A percentile compares a stretch with the other conserved stretches of the same genome.
Evolutionary conservation across 2,113 vertebrate genomes (phyloP).

Genomic region (Gymnorhina tibicen): DNA sequence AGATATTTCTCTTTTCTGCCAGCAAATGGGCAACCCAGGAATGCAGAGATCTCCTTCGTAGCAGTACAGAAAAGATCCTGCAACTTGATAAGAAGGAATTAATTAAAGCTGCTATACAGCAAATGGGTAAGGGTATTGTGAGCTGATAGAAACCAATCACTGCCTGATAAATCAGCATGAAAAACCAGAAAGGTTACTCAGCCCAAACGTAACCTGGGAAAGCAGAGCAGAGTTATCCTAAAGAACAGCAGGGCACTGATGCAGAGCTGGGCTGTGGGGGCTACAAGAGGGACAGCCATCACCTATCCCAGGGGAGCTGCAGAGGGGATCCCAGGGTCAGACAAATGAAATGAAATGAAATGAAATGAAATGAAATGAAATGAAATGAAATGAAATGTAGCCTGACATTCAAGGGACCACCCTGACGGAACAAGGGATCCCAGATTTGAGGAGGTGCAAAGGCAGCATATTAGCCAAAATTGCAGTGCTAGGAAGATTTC

Average conservation of each 20-base stretch:
- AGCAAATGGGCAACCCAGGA: not conserved
- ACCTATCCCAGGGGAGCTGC: not conserved
- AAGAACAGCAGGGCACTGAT: not conserved
- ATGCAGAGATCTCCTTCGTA: not conserved
- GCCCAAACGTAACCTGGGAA: not conserved
- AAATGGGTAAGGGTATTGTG: not conserved
- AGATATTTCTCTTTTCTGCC: not conserved
- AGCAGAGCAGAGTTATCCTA: not conserved
- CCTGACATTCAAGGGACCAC: not conserved
- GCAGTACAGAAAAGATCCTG: not conserved
- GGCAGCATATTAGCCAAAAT: not conserved
- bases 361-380: not conserved
- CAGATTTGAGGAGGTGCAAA: not conserved
- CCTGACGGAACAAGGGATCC: not conserved
- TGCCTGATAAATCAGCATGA: not conserved
- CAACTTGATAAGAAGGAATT: not conserved
- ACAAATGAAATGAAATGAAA: not conserved
- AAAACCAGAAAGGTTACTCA: not conserved
- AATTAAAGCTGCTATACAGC: not conserved
- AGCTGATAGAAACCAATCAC: not conserved
- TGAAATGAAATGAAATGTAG: fast-evolving
- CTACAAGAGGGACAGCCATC: not conserved
- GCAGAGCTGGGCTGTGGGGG: not conserved
- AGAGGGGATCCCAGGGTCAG: not conserved
- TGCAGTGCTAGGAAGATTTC: not conserved